These are phyloP conservation scores for Melanchra persicariae DNA, from an alignment of 2,888 invertebrate species.

Conservation along the genomic window DNA sequence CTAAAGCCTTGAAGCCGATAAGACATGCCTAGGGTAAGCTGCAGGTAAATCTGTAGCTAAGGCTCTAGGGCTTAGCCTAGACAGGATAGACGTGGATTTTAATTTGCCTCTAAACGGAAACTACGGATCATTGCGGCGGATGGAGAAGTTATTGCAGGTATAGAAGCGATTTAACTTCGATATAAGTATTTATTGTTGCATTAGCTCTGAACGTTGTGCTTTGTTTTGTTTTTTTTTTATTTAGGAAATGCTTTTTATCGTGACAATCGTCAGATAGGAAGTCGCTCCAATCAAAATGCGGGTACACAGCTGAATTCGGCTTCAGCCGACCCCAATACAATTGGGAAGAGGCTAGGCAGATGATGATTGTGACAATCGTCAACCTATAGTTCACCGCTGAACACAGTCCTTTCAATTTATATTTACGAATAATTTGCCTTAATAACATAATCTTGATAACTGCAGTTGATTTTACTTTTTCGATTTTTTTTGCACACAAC, in stretches of 20 bases:
- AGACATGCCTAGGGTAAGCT: conserved; percentile 35
- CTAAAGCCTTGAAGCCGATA: conserved; percentile 35
- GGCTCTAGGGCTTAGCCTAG: conserved; percentile 7
- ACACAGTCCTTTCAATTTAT: background rate
- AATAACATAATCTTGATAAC: background rate
- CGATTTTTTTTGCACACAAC: background rate
- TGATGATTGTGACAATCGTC: too few species aligned
- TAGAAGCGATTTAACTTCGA: conserved; percentile 6
- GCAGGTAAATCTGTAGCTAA: conserved; percentile 24
- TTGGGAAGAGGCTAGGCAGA: too few species aligned
- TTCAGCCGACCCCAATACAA: too few species aligned
- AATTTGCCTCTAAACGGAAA: conserved; percentile 23
- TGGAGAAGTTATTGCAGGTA: conserved; percentile 1
- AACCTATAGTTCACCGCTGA: too few species aligned
- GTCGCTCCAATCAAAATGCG: too few species aligned
- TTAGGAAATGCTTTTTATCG: background rate
- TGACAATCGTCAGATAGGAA: background rate
- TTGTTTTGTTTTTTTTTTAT: background rate
- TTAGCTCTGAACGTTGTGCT: background rate
- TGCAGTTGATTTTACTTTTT: background rate
- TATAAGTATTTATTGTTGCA: too few species aligned
- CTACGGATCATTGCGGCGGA: background rate
- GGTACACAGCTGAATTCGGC: too few species aligned
- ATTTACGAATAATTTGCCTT: too few species aligned
- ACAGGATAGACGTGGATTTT: conserved; percentile 22